Base-by-base conservation (phyloP, 2,888 invertebrate species). In the Vesta saturnalis region DNA sequence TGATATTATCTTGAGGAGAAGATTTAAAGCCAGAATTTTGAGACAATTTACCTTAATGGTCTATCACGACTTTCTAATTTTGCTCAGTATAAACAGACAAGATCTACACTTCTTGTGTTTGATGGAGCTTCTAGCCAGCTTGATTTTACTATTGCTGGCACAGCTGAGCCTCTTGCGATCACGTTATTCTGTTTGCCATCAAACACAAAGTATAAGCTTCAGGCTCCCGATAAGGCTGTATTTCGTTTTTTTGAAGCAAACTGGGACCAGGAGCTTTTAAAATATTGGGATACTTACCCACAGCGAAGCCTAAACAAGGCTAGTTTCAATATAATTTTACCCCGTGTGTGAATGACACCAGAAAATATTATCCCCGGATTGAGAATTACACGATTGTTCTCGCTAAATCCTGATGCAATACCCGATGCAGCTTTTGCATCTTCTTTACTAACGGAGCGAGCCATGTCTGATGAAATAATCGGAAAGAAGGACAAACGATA, bases 361-460 rank as follows among this genome's bases (percentile, higher is more conserved):
- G 30, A 57, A 57, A 30, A 57, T 57, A 57, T 57, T 30, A 18
- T 56, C 18, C 18, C 5, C 23, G 56, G 2, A 56, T 56, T 56
- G 18, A 56, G 15, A 56, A n/a, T 1, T 14, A 56, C 22, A 22
- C n/a, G n/a, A n/a, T n/a, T n/a, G n/a, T n/a, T n/a, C n/a, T n/a
- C n/a, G n/a, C n/a, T n/a, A n/a, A n/a, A n/a, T n/a, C n/a, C n/a
- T n/a, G n/a, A n/a, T n/a, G n/a, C n/a, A n/a, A n/a, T n/a, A n/a
- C n/a, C n/a, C n/a, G n/a, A n/a, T n/a, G n/a, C n/a, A n/a, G n/a
- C n/a, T n/a, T n/a, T n/a, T n/a, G n/a, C n/a, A n/a, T n/a, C n/a
- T n/a, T n/a, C n/a, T n/a, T n/a, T n/a, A n/a, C n/a, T n/a, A n/a
- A n/a, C n/a, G n/a, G n/a, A n/a, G n/a, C n/a, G n/a, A n/a, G n/a